Conservation (phyloP, 1,140 invertebrate species). For the Bilobella aurantiaca region DNA sequence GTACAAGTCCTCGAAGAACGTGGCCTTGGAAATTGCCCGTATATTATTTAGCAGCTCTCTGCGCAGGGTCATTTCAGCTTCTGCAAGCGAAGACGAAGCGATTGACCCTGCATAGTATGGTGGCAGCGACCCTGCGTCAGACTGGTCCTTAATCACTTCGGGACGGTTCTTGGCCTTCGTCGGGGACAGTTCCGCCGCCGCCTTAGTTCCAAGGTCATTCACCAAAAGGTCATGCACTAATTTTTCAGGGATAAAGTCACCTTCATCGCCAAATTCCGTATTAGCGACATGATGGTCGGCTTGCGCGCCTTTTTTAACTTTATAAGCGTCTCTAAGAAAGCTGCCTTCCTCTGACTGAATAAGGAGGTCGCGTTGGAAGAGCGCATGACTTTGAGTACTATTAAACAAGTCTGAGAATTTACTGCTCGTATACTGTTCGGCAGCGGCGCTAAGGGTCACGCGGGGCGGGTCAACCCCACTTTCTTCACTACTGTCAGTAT, state of each 20-base stretch:
- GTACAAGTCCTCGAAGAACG: slow-evolving; percentile 29
- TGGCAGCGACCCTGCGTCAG: neutral
- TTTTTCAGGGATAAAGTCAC: neutral
- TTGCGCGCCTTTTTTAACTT: neutral
- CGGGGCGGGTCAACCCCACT: too few species aligned
- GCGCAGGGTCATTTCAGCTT: slow-evolving; percentile 23
- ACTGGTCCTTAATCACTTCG: neutral
- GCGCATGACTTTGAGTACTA: neutral
- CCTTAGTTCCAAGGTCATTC: neutral
- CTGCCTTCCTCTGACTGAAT: neutral
- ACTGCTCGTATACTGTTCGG: neutral
- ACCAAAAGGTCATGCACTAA: neutral
- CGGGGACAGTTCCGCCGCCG: neutral
- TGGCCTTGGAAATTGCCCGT: slow-evolving; percentile 23
- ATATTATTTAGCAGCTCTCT: slow-evolving; percentile 29
- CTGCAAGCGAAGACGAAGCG: neutral
- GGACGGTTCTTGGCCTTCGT: neutral
- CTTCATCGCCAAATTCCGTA: neutral
- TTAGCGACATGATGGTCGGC: too few species aligned
- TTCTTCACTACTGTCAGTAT: neutral
- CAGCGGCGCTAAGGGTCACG: neutral
- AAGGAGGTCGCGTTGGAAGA: neutral
- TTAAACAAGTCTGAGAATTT: neutral
- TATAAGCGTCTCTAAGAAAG: neutral
- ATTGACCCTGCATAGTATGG: neutral